Percentiles rank a stretch among this genome's conserved stretches.
Conservation (phyloP, 2,113 vertebrate species). For the Eudyptes chrysolophus region DNA sequence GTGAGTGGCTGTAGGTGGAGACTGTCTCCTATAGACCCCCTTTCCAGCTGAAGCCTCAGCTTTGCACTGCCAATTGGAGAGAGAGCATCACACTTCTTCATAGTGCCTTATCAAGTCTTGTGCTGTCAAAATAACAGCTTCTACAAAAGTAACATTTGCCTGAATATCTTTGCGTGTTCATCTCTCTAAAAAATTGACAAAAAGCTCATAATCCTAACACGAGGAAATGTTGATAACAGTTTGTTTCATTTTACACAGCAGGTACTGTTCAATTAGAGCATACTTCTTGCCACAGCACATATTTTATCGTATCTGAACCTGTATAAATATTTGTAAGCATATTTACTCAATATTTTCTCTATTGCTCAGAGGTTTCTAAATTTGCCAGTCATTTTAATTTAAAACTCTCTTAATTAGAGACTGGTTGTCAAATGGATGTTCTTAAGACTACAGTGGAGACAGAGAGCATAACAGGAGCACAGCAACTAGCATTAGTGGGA, state of each 20-base stretch:
- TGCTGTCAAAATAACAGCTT: conserved; percentile 57
- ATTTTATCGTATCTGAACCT: conserved; percentile 34
- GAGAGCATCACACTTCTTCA: neutral
- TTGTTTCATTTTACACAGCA: conserved; percentile 57
- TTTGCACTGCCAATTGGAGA: neutral
- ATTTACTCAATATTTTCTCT: conserved; percentile 41
- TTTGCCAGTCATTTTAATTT: conserved; percentile 32
- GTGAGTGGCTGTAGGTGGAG: neutral
- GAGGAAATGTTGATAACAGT: conserved; percentile 28
- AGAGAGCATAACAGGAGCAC: neutral
- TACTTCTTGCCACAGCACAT: conserved; percentile 32
- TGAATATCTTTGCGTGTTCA: neutral
- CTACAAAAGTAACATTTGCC: conserved; percentile 24
- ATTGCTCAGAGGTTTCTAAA: conserved; percentile 25
- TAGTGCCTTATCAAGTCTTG: neutral
- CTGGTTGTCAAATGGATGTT: conserved; percentile 12
- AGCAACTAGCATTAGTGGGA: neutral
- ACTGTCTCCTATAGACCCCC: neutral
- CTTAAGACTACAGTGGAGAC: neutral
- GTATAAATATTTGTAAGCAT: conserved; percentile 52
- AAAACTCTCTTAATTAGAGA: conserved; percentile 53
- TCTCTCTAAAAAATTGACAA: neutral
- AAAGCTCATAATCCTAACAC: conserved; percentile 8
- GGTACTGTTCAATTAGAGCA: conserved; percentile 38
- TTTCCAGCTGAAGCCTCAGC: neutral